phyloP scores from a whole-genome alignment of 2,888 invertebrate species.

The Scaptomyza tumidula region DNA sequence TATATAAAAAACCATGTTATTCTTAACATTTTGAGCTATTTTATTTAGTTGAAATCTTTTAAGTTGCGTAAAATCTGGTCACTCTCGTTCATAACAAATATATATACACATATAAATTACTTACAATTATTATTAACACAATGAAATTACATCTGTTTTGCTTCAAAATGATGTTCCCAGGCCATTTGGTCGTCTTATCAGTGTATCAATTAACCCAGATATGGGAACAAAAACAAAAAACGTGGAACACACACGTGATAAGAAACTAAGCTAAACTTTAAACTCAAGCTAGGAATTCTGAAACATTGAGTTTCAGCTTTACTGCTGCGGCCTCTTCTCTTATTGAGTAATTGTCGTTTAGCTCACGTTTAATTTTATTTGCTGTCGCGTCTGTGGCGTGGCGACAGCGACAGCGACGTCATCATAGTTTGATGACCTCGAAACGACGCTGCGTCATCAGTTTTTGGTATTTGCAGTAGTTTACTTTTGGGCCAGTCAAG shows the following conservation, averaged over 20 bases:
- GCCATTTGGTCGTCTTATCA: conserved; percentile 45
- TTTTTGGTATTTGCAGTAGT: conserved; percentile 48
- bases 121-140: background rate
- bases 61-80: background rate
- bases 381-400: conserved; percentile 28
- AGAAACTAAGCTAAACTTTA: conserved; percentile 12
- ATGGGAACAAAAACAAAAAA: conserved; percentile 29
- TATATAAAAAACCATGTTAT: too few relatives aligned
- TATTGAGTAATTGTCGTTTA: conserved; percentile 9
- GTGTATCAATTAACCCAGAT: conserved; percentile 66
- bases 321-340: background rate
- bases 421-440: conserved; percentile 81
- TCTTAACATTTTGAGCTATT: too few relatives aligned
- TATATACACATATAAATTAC: background rate
- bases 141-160: conserved; percentile 7
- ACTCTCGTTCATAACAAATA: background rate
- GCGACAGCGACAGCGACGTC: conserved; percentile 48
- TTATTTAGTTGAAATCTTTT: background rate
- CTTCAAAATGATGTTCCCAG: background rate
- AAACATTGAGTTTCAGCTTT: background rate
- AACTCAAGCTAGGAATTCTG: background rate
- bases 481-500: conserved; percentile 3
- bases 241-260: conserved; percentile 41
- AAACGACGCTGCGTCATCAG: conserved; percentile 67
- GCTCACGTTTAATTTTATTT: conserved; percentile 15